A percentile compares a stretch with the other conserved stretches of the same genome.
These are phyloP conservation scores for Thunnus albacares DNA, from an alignment of 2,797 vertebrate species.

Conservation along the genomic window DNA sequence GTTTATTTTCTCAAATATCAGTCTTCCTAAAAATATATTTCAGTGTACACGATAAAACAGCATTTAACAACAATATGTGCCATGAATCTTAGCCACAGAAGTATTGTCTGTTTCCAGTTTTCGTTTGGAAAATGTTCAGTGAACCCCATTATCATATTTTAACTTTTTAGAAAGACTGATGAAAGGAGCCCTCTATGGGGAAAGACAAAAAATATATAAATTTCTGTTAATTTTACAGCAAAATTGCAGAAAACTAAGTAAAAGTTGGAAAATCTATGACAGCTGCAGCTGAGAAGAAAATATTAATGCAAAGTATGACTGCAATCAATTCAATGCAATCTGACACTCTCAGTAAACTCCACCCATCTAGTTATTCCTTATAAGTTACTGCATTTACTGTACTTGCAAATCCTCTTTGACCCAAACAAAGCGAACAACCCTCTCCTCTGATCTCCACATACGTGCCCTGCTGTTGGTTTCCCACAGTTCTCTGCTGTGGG, in stretches of 20 bases:
- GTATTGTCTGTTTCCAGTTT: too few species aligned
- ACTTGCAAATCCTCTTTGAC: neutral
- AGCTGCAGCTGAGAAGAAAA: too few species aligned
- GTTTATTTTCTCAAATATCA: too few species aligned
- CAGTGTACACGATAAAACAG: neutral
- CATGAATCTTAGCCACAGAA: neutral
- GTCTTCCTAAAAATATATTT: neutral
- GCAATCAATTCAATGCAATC: too few species aligned
- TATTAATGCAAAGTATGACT: too few species aligned
- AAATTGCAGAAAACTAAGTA: too few species aligned
- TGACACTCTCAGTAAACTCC: conserved; percentile 43
- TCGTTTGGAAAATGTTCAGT: neutral
- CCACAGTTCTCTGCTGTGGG: conserved; percentile 5
- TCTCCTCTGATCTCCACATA: neutral
- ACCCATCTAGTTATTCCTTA: neutral
- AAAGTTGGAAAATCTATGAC: too few species aligned
- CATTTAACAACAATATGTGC: neutral
- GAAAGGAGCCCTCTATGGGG: too few species aligned
- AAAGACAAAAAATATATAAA: too few species aligned
- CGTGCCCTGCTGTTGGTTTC: neutral
- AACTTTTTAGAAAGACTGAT: too few species aligned
- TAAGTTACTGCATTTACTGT: neutral
- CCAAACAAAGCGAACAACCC: neutral
- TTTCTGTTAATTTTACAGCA: too few species aligned
- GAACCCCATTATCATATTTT: too few species aligned